Base-by-base conservation (phyloP, 1,140 invertebrate genomes). In the Temnothorax curvispinosus region DNA sequence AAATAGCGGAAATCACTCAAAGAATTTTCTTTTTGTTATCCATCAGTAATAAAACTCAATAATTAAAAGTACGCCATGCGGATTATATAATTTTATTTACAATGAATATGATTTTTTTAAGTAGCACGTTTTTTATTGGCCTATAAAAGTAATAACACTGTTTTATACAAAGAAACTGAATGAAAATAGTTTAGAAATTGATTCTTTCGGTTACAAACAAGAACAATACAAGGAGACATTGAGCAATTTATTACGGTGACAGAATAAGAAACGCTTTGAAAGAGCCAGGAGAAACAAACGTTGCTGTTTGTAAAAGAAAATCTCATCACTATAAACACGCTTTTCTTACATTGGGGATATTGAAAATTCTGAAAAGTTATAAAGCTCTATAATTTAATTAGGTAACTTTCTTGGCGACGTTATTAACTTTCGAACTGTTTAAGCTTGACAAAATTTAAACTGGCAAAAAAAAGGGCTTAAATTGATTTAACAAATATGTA, bases 171-270 rank as follows among this genome's bases (percentile, higher is more conserved):
- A 5, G 1, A 76, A 44, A 60, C 32, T 74, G 9, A 76, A 41
- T 41, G 3, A 21, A 76, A 76, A 3, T 76, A 27, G 21, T 60
- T 76, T 60, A 60, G 8, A 41, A 76, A 76, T 27, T 58, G 8
- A 27, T 76, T 27, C 13, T 60, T 60, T 21, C 0, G n/a, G 13
- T 21, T 44, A 44, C 54, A 60, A 76, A 44, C 38, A n/a, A 76
- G 15, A 60, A 60, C 15, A 38, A 32, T 9, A 72, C 15, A 15
- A 69, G 21, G 50, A 50, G 32, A 54, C 50, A 72, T 54, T 11
- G 32, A 72, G 8, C 54, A 13, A 60, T 60, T 60, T 60, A 44
- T 74, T 74, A 54, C 50, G 18, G 18, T 54, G 2, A 38, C 13
- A 44, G 38, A 60, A 38, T 56, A 76, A 41, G 21, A 76, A 60